Percentiles rank a stretch among this genome's conserved stretches.
Evolutionary conservation across 2,797 vertebrate species (phyloP).

Genomic region (Oryzias sinensis): DNA sequence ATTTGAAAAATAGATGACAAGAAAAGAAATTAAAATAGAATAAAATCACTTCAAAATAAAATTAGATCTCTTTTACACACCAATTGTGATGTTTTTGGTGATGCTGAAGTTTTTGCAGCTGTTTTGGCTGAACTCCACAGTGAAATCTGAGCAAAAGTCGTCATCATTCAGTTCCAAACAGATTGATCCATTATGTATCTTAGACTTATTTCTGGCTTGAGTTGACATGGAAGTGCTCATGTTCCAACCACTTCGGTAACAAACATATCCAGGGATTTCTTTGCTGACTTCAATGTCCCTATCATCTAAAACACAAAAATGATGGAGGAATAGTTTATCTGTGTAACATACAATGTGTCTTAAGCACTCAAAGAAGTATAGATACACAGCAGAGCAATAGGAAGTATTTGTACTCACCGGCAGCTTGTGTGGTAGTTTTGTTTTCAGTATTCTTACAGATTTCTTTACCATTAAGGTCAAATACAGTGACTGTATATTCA

Average conservation of each 20-base stretch:
- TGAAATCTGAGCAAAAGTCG: constrained; percentile 27
- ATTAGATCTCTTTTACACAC: constrained; percentile 22
- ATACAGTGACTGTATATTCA: constrained; percentile 6
- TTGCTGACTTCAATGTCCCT: fast-evolving
- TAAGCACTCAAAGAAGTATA: neutral
- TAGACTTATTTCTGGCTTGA: fast-evolving
- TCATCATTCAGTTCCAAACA: constrained; percentile 6
- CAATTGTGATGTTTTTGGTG: neutral
- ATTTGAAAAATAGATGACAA: neutral
- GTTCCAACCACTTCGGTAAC: constrained; percentile 26
- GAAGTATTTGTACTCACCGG: constrained; percentile 20
- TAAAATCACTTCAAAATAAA: too few relatives aligned
- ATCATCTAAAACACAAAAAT: constrained; percentile 26
- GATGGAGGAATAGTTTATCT: neutral
- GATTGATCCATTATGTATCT: fast-evolving
- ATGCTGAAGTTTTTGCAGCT: fast-evolving
- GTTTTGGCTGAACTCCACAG: neutral
- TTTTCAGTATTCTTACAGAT: fast-evolving
- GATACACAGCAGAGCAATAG: neutral
- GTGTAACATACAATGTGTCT: neutral
- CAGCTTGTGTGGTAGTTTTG: fast-evolving
- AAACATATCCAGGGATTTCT: neutral
- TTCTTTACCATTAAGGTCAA: fast-evolving
- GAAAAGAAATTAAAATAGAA: neutral
- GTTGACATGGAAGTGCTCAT: constrained; percentile 4